Evolutionary conservation across 2,888 invertebrate genomes (phyloP).

Genomic region (Mesorhabditis spiculigera): DNA sequence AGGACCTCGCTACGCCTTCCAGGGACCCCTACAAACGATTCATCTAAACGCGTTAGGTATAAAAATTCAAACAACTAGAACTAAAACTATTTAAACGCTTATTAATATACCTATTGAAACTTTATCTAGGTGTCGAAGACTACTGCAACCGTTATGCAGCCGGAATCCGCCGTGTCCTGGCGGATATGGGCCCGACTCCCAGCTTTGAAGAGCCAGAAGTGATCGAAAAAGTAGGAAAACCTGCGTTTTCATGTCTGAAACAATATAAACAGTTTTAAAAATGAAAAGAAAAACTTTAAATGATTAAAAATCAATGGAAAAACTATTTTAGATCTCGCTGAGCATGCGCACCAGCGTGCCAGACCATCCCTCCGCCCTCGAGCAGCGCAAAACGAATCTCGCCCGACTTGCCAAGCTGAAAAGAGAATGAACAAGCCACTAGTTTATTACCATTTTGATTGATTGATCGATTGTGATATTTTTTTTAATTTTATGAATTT

Average conservation of each 20-base stretch:
- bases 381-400: neutral
- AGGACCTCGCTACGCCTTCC: slow-evolving; percentile 89
- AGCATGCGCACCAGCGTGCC: neutral
- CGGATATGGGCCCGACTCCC: slow-evolving; percentile 30
- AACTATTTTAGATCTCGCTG: neutral
- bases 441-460: too few species aligned
- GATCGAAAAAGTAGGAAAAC: slow-evolving; percentile 23
- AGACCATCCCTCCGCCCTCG: neutral
- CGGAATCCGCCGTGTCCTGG: slow-evolving; percentile 25
- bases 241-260: neutral
- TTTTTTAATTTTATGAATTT: too few species aligned
- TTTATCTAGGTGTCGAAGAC: slow-evolving; percentile 24
- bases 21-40: slow-evolving; percentile 87
- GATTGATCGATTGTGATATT: too few species aligned
- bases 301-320: neutral
- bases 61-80: neutral
- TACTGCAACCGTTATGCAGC: slow-evolving; percentile 30
- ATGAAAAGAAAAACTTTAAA: too few species aligned
- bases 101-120: too few species aligned
- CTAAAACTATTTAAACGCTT: too few species aligned
- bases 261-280: neutral
- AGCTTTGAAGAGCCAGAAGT: slow-evolving; percentile 30
- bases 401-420: slow-evolving; percentile 2
- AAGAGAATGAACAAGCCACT: neutral
- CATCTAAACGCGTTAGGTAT: slow-evolving; percentile 87